These are phyloP conservation scores for Popillia japonica DNA, from an alignment of 1,140 invertebrate genomes.

Conservation along the genomic window DNA sequence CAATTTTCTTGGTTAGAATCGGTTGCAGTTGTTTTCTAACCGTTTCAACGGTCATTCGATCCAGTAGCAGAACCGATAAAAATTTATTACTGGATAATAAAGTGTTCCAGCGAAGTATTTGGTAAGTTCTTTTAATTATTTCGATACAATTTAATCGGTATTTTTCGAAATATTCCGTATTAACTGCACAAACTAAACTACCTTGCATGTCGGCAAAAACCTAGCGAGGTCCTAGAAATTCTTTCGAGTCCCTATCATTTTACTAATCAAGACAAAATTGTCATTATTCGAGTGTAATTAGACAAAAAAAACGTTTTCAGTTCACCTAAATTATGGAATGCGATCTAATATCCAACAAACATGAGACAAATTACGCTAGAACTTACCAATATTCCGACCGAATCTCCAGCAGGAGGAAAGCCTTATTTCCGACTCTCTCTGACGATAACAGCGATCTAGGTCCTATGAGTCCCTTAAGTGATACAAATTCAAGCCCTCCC, in stretches of 20 bases:
- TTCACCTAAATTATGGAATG: not conserved
- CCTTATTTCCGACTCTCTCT: slow-evolving; percentile 49
- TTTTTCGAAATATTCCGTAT: not conserved
- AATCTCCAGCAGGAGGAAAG: slow-evolving; percentile 45
- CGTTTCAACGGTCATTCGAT: slow-evolving; percentile 36
- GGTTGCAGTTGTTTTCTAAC: slow-evolving; percentile 35
- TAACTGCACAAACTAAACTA: not conserved
- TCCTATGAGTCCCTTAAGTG: slow-evolving; percentile 51
- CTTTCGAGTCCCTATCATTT: not conserved
- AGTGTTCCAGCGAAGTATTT: not conserved
- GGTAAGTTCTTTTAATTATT: not conserved
- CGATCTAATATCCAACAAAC: not conserved
- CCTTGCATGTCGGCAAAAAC: not conserved
- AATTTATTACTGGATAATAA: not conserved
- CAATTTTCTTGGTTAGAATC: slow-evolving; percentile 36
- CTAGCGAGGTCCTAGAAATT: not conserved
- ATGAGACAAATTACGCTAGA: not conserved
- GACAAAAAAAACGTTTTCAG: slow-evolving; percentile 16
- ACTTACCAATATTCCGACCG: slow-evolving; percentile 32
- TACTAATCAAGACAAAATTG: not conserved
- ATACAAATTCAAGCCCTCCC: not conserved
- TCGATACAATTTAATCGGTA: not conserved
- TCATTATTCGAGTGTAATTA: not conserved
- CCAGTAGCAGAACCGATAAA: not conserved
- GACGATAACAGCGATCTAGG: slow-evolving; percentile 49